Base-by-base conservation (phyloP, 2,888 invertebrate genomes). In the Amphipoea oculea region DNA sequence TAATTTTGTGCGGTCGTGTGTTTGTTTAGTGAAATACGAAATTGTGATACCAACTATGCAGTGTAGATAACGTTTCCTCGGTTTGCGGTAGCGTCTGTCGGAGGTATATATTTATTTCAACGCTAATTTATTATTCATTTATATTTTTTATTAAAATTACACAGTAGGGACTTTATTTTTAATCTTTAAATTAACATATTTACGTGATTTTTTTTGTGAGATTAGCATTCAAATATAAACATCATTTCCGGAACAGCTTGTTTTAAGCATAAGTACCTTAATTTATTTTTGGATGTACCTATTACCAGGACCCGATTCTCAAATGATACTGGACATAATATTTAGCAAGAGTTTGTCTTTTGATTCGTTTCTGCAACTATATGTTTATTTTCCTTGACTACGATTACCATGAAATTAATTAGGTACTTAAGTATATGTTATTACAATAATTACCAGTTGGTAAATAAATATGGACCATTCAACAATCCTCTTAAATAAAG, bases 11-110 rank as follows among this genome's bases (percentile, higher is more conserved):
- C 83, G 91, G 91, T 92, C 92, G 92, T 92, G 89, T 93, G 93
- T 95, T 96, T 95, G 94, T 94, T 94, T 93, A 92, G 94, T 94
- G 93, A 91, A 93, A 87, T 90, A 91, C 86, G 87, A 90, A 91
- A 89, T 90, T 86, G 93, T 93, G 93, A 92, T 94, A 93, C 90
- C 91, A 90, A 81, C 86, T 92, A 92, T 94, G 93, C 92, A 92
- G 94, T 93, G 91, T 88, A 92, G 94, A 95, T 95, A 94, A 93
- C 91, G 92, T 94, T 94, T 94, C 93, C 92, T 92, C 84, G 93
- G 92, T 93, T 93, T 95, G 96, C 90, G 95, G 95, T 95, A 91
- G 92, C 89, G 93, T 92, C 92, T 86, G 92, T 92, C 92, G 86
- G 76, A 86, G 87, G 86, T 91, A 84, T 75, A 82, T 86, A 85